phyloP scores from a whole-genome alignment of 2,888 invertebrate species.

The Drosophila nr. medialis region DNA sequence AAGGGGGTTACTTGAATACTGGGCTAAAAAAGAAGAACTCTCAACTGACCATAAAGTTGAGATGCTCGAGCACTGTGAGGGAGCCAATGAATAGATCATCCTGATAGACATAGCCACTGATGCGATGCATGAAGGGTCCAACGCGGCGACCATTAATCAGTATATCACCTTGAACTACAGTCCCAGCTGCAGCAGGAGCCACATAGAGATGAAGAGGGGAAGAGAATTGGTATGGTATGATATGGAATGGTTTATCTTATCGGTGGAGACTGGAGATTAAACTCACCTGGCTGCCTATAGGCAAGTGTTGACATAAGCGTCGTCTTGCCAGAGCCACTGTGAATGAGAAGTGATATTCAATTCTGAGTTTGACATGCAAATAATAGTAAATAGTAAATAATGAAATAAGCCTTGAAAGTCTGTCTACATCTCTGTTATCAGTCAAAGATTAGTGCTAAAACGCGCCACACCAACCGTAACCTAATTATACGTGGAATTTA shows the following conservation, averaged over 20 bases:
- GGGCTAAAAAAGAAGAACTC: not conserved
- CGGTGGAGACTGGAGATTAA: conserved; percentile 11
- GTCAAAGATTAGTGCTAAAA: conserved; percentile 33
- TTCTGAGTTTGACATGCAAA: not conserved
- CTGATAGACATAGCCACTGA: conserved; percentile 96
- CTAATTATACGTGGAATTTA: conserved; percentile 41
- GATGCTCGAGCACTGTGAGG: conserved; percentile 94
- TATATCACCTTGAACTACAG: conserved; percentile 91
- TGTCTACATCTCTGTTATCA: conserved; percentile 24
- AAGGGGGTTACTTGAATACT: rapidly evolving
- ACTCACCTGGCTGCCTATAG: conserved; percentile 89
- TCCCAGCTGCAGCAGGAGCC: conserved; percentile 86
- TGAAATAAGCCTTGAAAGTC: not conserved
- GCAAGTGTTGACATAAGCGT: conserved; percentile 94
- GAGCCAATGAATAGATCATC: conserved; percentile 95
- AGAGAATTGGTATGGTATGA: not conserved
- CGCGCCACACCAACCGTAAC: conserved; percentile 33
- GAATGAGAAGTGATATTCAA: conserved; percentile 42
- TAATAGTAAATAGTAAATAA: conserved; percentile 6
- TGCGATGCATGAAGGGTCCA: conserved; percentile 90
- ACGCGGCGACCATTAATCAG: conserved; percentile 91
- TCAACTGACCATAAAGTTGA: conserved; percentile 90
- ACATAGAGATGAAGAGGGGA: not conserved
- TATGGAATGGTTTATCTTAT: conserved; percentile 55
- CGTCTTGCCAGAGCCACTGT: conserved; percentile 93